These are phyloP conservation scores for Arremon brunneinucha DNA, from an alignment of 2,797 vertebrate genomes.

Conservation along the genomic window DNA sequence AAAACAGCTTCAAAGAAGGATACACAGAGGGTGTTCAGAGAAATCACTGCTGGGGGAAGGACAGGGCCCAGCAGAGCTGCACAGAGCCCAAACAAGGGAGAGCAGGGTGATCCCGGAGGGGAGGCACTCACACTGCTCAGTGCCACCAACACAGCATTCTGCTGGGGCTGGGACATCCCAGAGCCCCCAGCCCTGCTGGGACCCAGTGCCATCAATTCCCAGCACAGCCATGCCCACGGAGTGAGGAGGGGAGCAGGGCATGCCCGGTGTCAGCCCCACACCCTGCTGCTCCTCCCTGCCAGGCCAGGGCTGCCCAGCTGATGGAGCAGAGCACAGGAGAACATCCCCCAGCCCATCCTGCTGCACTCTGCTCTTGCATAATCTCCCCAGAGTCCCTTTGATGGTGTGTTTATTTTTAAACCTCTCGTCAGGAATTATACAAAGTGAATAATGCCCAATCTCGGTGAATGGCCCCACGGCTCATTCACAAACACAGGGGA, in stretches of 20 bases:
- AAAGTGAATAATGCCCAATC: constrained; percentile 8
- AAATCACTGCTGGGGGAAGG: neutral
- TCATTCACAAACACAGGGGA: constrained; percentile 25
- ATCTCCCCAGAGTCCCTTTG: neutral
- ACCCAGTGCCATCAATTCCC: neutral
- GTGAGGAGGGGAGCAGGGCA: neutral
- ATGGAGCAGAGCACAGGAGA: neutral
- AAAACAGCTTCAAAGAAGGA: neutral
- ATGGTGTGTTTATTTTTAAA: constrained; percentile 39
- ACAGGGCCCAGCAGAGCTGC: neutral
- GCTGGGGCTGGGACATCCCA: neutral
- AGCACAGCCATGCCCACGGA: neutral
- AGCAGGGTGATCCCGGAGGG: neutral
- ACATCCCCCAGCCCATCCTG: neutral
- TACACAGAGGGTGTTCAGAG: neutral
- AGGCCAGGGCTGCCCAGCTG: neutral
- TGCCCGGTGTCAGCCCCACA: neutral
- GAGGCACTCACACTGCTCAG: neutral
- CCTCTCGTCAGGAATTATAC: constrained; percentile 7
- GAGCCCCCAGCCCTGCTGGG: neutral
- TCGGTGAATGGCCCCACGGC: neutral
- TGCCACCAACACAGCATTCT: neutral
- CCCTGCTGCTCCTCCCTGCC: neutral
- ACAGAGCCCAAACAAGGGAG: neutral
- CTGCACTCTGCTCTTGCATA: neutral